Conservation (phyloP, 2,797 vertebrate species). For the Gymnothorax javanicus region DNA sequence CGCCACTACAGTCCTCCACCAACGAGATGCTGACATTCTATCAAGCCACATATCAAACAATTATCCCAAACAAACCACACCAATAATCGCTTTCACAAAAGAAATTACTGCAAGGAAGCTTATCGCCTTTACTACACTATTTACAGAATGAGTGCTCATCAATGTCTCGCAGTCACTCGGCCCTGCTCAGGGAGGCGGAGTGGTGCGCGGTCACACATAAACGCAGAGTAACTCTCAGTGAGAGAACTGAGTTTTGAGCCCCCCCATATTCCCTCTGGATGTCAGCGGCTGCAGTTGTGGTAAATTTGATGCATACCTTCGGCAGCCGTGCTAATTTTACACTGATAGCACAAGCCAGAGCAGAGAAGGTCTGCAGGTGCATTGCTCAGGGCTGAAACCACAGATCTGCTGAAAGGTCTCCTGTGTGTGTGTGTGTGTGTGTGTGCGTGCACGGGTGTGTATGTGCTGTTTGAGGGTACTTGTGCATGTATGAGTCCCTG, state of each 20-base stretch:
- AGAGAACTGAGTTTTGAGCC: background rate
- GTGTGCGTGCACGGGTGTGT: too few species aligned
- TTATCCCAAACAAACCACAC: background rate
- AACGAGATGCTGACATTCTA: background rate
- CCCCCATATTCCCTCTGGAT: background rate
- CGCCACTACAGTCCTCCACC: background rate
- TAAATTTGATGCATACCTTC: background rate
- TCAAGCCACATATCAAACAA: background rate
- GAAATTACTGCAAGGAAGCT: background rate
- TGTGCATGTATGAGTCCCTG: too few species aligned
- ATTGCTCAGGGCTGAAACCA: slow-evolving; percentile 64
- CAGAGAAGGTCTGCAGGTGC: slow-evolving; percentile 64
- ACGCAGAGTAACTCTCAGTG: background rate
- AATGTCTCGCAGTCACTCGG: background rate
- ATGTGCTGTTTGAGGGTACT: too few species aligned
- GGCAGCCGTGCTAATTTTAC: slow-evolving; percentile 6
- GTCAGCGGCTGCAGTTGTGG: background rate
- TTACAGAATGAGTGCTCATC: background rate
- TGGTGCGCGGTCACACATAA: background rate
- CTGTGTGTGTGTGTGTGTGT: slow-evolving; percentile 40
- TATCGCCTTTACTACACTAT: background rate
- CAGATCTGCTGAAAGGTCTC: slow-evolving; percentile 62
- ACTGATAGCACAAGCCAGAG: slow-evolving; percentile 41
- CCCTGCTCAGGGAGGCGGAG: background rate
- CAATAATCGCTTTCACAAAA: background rate